Percentiles rank a stretch among this genome's conserved stretches.
These are phyloP conservation scores for Falcunculus frontatus DNA, from an alignment of 2,113 vertebrate genomes.

Conservation along the genomic window DNA sequence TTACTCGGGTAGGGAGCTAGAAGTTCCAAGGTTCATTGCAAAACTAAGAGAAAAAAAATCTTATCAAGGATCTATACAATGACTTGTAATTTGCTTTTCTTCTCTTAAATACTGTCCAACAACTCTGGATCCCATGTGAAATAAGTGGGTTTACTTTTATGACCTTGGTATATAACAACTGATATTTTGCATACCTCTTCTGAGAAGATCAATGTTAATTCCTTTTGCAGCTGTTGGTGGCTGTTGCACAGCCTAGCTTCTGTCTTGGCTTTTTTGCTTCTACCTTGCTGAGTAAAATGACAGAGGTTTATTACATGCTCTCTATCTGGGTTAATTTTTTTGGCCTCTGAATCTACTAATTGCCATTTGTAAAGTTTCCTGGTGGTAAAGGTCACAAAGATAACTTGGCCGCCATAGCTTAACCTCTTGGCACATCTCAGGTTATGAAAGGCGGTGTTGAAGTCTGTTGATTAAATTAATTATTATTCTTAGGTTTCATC, in stretches of 20 bases:
- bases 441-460: not conserved
- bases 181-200: not conserved
- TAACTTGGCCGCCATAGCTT: not conserved
- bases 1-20: not conserved
- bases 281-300: not conserved
- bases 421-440: not conserved
- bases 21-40: conserved; percentile 42
- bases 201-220: not conserved
- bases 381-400: conserved; percentile 32
- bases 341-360: not conserved
- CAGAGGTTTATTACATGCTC: not conserved
- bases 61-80: conserved; percentile 30
- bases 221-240: not conserved
- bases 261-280: not conserved
- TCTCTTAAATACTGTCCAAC: not conserved
- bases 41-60: conserved; percentile 17
- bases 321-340: conserved; percentile 23
- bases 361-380: not conserved
- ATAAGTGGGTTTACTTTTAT: not conserved
- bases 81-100: conserved; percentile 5
- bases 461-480: conserved; percentile 26
- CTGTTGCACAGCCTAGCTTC: not conserved
- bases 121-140: not conserved
- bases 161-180: not conserved
- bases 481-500: not conserved